Evolutionary conservation across 1,140 invertebrate species (phyloP).

Genomic region (Chironomus tepperi): DNA sequence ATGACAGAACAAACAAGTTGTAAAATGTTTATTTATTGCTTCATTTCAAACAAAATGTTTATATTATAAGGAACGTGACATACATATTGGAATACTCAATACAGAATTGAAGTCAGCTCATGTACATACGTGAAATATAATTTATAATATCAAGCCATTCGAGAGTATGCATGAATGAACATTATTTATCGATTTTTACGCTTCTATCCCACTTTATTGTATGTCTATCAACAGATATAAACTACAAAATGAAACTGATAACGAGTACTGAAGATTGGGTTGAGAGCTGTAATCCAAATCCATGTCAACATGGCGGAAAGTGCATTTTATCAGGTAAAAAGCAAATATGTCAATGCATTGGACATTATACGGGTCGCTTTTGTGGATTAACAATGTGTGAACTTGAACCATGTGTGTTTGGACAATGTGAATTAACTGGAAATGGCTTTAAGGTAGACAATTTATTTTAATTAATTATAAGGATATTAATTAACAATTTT

Average conservation of each 20-base stretch:
- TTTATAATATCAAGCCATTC: too few relatives aligned
- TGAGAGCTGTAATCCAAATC: conserved; percentile 58
- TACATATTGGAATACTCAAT: too few relatives aligned
- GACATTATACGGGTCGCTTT: conserved; percentile 55
- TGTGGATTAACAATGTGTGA: conserved; percentile 62
- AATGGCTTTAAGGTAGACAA: conserved; percentile 39
- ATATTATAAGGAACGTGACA: too few relatives aligned
- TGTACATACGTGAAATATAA: too few relatives aligned
- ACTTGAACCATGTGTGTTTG: conserved; percentile 58
- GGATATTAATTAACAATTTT: neutral
- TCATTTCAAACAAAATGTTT: too few relatives aligned
- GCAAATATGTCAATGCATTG: conserved; percentile 52
- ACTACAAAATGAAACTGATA: conserved; percentile 51
- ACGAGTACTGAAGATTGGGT: conserved; percentile 45
- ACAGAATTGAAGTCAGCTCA: too few relatives aligned
- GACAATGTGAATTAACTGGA: conserved; percentile 51
- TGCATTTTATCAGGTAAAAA: conserved; percentile 47
- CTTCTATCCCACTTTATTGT: too few relatives aligned
- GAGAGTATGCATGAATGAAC: too few relatives aligned
- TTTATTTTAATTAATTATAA: conserved; percentile 3
- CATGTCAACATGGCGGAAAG: conserved; percentile 55
- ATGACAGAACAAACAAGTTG: too few relatives aligned
- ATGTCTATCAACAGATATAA: conserved; percentile 42
- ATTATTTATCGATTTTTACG: too few relatives aligned
- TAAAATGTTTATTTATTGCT: too few relatives aligned